Evolutionary conservation across 2,113 vertebrate species (phyloP).

Genomic region (Melanerpes formicivorus): DNA sequence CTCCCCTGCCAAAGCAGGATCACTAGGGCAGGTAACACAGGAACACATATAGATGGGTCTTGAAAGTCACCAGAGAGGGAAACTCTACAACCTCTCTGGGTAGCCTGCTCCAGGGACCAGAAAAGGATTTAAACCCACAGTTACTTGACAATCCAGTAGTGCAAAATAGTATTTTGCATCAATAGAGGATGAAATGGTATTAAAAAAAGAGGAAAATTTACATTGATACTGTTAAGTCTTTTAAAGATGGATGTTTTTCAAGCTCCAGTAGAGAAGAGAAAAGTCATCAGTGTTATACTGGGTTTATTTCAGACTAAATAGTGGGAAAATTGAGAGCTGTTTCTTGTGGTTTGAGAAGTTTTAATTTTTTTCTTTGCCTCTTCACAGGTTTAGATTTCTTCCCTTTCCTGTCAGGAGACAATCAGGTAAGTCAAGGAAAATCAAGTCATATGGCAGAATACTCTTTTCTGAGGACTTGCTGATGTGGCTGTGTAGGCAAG

Average conservation of each 20-base stretch:
- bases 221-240: background rate
- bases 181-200: background rate
- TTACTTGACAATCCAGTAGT: background rate
- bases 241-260: background rate
- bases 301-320: background rate
- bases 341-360: background rate
- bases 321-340: background rate
- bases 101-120: too few relatives aligned
- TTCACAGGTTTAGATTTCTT: slow-evolving; percentile 95
- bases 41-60: too few relatives aligned
- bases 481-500: background rate
- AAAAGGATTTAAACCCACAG: background rate
- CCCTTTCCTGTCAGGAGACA: slow-evolving; percentile 97
- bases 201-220: background rate
- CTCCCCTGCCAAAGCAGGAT: too few relatives aligned
- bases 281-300: background rate
- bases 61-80: too few relatives aligned
- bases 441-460: background rate
- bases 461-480: background rate
- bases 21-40: too few relatives aligned
- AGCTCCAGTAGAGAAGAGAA: background rate
- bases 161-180: background rate
- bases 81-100: too few relatives aligned
- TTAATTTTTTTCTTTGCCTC: slow-evolving; percentile 50
- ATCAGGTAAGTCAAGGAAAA: slow-evolving; percentile 85